Conservation (phyloP, 2,113 vertebrate species). For the Menidia beryllina region DNA sequence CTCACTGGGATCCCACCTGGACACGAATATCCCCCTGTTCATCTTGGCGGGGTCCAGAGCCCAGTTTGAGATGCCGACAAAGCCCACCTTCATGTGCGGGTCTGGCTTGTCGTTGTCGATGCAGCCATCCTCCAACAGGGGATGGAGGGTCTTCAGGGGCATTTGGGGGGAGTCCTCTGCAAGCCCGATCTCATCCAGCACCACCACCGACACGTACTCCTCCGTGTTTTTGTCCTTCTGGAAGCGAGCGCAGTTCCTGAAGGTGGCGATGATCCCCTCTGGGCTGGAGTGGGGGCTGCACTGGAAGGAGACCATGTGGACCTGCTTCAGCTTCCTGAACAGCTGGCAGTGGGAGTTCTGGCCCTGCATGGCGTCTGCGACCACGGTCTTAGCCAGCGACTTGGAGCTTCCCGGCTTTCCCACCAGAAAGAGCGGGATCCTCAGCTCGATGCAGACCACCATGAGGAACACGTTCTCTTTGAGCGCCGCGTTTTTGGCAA, state of each 20-base stretch:
- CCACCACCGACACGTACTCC: slow-evolving; percentile 84
- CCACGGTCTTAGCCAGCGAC: slow-evolving; percentile 85
- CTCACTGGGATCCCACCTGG: slow-evolving; percentile 81
- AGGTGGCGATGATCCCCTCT: slow-evolving; percentile 84
- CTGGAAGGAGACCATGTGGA: slow-evolving; percentile 86
- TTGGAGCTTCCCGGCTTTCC: slow-evolving; percentile 87
- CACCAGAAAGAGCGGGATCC: slow-evolving; percentile 84
- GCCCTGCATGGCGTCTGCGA: slow-evolving; percentile 83
- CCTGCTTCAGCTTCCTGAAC: slow-evolving; percentile 81
- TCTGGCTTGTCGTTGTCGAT: slow-evolving; percentile 81
- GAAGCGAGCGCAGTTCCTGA: slow-evolving; percentile 83
- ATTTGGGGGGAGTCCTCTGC: slow-evolving; percentile 86
- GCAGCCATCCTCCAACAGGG: slow-evolving; percentile 84
- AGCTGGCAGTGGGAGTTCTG: slow-evolving; percentile 72
- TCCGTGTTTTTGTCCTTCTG: slow-evolving; percentile 83
- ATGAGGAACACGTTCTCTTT: slow-evolving; percentile 87
- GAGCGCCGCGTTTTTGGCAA: slow-evolving; percentile 81
- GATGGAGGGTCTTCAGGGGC: slow-evolving; percentile 85
- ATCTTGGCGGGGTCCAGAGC: slow-evolving; percentile 87
- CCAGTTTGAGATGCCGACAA: slow-evolving; percentile 87
- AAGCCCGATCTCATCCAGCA: slow-evolving; percentile 85
- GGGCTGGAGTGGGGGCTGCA: slow-evolving; percentile 86
- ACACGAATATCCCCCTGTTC: slow-evolving; percentile 86
- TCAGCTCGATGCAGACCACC: slow-evolving; percentile 84
- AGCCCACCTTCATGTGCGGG: slow-evolving; percentile 83